These are phyloP conservation scores for Phrynosoma platyrhinos DNA, from an alignment of 2,113 vertebrate genomes.

Conservation along the genomic window DNA sequence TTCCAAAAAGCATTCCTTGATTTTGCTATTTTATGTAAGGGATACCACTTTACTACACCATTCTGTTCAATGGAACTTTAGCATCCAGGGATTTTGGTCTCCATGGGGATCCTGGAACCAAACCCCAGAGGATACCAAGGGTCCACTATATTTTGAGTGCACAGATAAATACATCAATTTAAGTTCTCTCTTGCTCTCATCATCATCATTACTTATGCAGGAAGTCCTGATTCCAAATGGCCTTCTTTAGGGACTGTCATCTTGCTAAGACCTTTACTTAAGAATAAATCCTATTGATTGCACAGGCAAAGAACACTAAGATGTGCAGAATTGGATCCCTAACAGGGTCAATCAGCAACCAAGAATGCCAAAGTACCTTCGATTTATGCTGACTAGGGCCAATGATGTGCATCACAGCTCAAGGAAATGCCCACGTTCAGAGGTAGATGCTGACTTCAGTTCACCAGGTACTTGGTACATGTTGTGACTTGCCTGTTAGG, in stretches of 20 bases:
- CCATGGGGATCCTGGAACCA: no score
- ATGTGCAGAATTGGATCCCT: constrained; percentile 2
- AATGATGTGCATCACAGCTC: not conserved
- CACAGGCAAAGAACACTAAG: not conserved
- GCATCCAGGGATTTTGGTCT: no score
- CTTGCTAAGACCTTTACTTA: constrained; percentile 5
- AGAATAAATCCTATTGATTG: constrained; percentile 18
- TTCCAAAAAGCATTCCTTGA: no score
- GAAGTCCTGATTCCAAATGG: constrained; percentile 4
- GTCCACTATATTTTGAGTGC: not conserved
- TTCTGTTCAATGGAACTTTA: no score
- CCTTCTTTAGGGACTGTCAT: constrained; percentile 3
- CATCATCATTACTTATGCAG: constrained; percentile 22
- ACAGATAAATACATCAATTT: not conserved
- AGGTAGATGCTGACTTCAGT: not conserved
- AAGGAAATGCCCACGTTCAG: not conserved
- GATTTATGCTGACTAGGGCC: constrained; percentile 17
- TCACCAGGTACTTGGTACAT: not conserved
- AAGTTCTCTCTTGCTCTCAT: not conserved
- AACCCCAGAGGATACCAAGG: no score
- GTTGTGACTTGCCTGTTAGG: not conserved
- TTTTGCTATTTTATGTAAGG: no score
- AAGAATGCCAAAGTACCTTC: not conserved
- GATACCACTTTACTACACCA: no score
- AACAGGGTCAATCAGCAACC: not conserved